Base-by-base conservation (phyloP, 1,140 invertebrate species). In the Ceratosolen fusciceps region DNA sequence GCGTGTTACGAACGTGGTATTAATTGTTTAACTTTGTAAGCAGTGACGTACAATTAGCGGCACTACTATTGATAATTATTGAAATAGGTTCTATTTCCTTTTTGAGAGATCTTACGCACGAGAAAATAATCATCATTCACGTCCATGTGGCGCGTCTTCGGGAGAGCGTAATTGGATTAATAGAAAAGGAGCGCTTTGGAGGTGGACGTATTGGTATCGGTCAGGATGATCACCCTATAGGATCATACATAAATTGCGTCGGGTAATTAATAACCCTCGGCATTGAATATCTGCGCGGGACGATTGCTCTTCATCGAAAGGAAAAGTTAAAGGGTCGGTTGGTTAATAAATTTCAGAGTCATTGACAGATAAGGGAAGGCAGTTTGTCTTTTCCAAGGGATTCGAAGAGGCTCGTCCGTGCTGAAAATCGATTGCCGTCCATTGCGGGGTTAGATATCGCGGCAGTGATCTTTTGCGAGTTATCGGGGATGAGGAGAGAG, bases 301-400 rank as follows among this genome's bases (percentile, higher is more conserved):
- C n/a, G n/a, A n/a, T n/a, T n/a, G n/a, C n/a, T n/a, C n/a, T n/a
- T n/a, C n/a, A n/a, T n/a, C n/a, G n/a, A n/a, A n/a, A n/a, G n/a
- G n/a, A 62, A 62, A 62, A 34, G 1, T 12, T 31, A 8, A 62
- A 34, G 34, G 26, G 31, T 4, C 19, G 34, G 31, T 29, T 62
- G 10, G 58, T 62, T 62, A 62, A 62, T 62, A 62, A 62, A 62
- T 62, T 62, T 62, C 31, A 62, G 12, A 34, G 58, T 62, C 58
- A 62, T 62, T 62, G 34, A 34, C 31, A 3, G 58, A 34, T 34
- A 62, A 62, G 12, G 14, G 26, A 34, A 62, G 21, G 58, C 29
- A 62, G 29, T 62, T 62, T 62, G 58, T 62, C 58, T 62, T 34
- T 62, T n/a, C 34, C 58, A 9, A 62, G 58, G 4, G 26, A 62